Evolutionary conservation across 2,113 vertebrate genomes (phyloP), one percentile per base, ranked within the genome.

Genomic region (Odocoileus hemionus): DNA sequence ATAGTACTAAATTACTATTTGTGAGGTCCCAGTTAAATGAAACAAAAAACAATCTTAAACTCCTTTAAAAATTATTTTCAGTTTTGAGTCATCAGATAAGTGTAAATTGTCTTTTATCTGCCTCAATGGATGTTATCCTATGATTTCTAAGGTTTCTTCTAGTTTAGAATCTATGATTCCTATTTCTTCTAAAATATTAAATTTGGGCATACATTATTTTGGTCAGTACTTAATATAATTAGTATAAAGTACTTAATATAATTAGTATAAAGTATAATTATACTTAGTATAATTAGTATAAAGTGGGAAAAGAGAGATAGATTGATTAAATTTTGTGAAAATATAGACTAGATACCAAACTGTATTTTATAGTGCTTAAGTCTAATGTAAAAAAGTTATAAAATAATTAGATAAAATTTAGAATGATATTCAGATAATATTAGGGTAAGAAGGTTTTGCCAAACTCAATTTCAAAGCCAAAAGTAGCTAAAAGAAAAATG

Each of bases 331-430:
- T 36, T 86, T 97, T 92, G 45, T 47, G 25, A 43, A 82, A 82
- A 45, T 79, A 55, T 84, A 76, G 9, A 9, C 88, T 89, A 61
- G 15, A n/a, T 60, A 23, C 2, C 9, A 95, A 88, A 83, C 79
- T 92, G 55, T 26, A 57, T 90, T 96, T 95, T 23, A 54, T 79
- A 92, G 50, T 90, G 14, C 10, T 96, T 39, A 95, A 95, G 79
- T 43, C 15, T 54, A 61, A 70, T 87, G 15, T 43, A 57, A 96
- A 89, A 90, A 43, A 54, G 47, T 36, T 58, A 39, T n/a, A 84
- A 96, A 79, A 15, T 50, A 36, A 67, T 39, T 57, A 74, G 6
- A 33, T 88, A 17, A 92, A 85, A 84, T 14, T 90, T 58, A 58
- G 25, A 95, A 87, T 17, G 0, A 52, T 70, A 55, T 70, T 54